Evolutionary conservation across 2,888 invertebrate genomes (phyloP).

Genomic region (Ophion slaviceki): DNA sequence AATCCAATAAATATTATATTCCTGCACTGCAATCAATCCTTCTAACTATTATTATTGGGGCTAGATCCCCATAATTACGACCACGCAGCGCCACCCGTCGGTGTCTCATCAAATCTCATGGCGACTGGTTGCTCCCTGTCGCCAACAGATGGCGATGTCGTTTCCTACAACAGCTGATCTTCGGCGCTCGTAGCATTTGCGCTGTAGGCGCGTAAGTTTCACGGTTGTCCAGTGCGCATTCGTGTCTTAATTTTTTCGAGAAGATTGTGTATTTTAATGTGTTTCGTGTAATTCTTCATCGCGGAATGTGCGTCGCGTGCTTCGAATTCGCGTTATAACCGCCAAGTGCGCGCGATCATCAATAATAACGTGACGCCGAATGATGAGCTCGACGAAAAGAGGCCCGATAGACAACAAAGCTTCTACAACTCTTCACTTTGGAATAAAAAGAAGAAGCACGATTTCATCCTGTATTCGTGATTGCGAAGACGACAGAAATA

Average conservation of each 20-base stretch:
- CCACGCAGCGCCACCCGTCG: conserved; percentile 1
- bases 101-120: not conserved
- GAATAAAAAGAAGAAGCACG: not conserved
- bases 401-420: not conserved
- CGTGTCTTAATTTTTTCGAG: conserved; percentile 16
- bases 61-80: not conserved
- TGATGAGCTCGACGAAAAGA: not conserved
- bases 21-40: no score
- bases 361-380: conserved; percentile 10
- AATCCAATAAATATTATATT: no score
- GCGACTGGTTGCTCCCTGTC: not conserved
- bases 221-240: conserved; percentile 13
- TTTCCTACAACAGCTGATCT: conserved; percentile 44
- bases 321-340: not conserved
- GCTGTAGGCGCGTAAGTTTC: conserved; percentile 2
- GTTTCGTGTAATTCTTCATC: not conserved
- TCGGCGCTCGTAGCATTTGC: not conserved
- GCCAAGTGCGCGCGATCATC: conserved; percentile 1
- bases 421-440: not conserved
- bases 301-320: not conserved
- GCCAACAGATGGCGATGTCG: not conserved
- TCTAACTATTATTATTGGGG: not conserved
- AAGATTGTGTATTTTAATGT: not conserved
- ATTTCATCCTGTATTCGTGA: not conserved
- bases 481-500: not conserved